Base-by-base conservation (phyloP, 2,113 vertebrate genomes). In the Psittacara wagleri region DNA sequence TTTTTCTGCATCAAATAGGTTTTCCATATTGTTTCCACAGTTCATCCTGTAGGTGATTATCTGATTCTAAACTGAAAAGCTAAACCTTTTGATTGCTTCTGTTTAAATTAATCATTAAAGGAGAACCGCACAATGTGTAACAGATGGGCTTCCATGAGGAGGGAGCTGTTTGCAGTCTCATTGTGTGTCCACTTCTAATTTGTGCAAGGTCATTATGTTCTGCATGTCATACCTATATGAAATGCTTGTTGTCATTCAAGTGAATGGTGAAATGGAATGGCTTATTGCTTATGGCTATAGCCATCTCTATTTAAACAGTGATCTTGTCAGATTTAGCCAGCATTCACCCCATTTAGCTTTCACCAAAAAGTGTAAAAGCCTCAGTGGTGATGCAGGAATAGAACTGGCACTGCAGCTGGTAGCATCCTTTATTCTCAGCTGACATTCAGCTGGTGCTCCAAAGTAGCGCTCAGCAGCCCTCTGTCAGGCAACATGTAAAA, bases 41-140 rank as follows among this genome's bases (percentile, higher is more conserved):
- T 44, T 91, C 16, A 25, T 88, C 46, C 70, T 69, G 11, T 81
- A 46, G 80, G 51, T 2, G 1, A 68, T 82, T 88, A 90, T 76
- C 44, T 70, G n/a, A 33, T 76, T 61, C 62, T 82, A 29, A 86
- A 73, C 41, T 82, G 68, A 72, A 54, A 76, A 82, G 37, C 67
- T 83, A 63, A 86, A 86, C 44, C 27, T 92, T 92, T 83, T 84
- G 55, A 68, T 92, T 92, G 35, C 41, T 79, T 78, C 64, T 86
- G 11, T 84, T 96, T 75, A 72, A 95, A 94, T 78, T 92, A 95
- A 90, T 92, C 57, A 70, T 95, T 95, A 76, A 86, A 88, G 67
- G 41, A 88, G 69, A 90, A 29, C 70, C 44, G 48, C 33, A 16
- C 5, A 86, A 84, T 4, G 2, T 67, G 61, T 82, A 90, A 82